These are phyloP conservation scores for Centrocercus urophasianus DNA, from an alignment of 2,113 vertebrate species.

Conservation along the genomic window DNA sequence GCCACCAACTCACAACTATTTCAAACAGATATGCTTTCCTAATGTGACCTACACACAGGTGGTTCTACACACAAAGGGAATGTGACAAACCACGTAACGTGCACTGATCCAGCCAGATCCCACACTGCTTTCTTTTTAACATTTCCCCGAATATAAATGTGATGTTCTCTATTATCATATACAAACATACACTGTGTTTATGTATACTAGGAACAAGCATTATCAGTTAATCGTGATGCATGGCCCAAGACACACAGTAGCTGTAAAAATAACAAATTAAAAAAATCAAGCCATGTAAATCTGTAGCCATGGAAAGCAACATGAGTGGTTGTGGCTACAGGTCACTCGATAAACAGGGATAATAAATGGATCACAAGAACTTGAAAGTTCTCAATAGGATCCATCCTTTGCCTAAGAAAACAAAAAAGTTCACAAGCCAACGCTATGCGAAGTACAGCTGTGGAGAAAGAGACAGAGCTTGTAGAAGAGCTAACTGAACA, in stretches of 20 bases:
- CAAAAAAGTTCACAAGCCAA: not conserved
- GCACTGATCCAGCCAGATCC: rapidly evolving
- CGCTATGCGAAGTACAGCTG: not conserved
- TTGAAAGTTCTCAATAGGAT: not conserved
- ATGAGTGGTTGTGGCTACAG: not conserved
- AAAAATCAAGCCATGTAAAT: not conserved
- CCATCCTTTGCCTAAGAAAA: not conserved
- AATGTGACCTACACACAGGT: not conserved
- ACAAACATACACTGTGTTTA: not conserved
- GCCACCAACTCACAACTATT: not conserved
- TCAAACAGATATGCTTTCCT: not conserved
- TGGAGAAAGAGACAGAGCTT: not conserved
- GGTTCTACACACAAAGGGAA: not conserved
- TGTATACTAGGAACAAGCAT: not conserved
- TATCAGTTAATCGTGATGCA: rapidly evolving
- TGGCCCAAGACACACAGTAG: not conserved
- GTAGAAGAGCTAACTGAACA: not conserved
- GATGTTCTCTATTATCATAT: not conserved
- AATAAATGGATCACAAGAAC: not conserved
- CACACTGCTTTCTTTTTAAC: not conserved
- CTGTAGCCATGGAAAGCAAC: not conserved
- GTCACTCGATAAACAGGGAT: not conserved
- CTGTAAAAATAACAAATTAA: not conserved
- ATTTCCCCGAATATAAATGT: not conserved
- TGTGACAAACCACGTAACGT: not conserved